These are phyloP conservation scores for Drosophila bipectinata DNA, from an alignment of 1,140 invertebrate species.

Conservation along the genomic window DNA sequence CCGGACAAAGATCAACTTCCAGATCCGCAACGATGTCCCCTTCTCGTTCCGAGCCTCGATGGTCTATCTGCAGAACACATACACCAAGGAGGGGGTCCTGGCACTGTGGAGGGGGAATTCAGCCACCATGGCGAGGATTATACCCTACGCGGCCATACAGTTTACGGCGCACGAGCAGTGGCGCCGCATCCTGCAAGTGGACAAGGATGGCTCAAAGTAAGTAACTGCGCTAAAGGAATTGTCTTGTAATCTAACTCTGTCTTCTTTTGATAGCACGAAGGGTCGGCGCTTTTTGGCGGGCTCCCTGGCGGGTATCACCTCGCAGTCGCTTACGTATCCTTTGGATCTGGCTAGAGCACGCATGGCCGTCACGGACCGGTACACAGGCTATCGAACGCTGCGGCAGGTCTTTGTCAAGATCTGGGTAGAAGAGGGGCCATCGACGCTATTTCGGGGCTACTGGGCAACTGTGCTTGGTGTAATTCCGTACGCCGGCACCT, in stretches of 20 bases:
- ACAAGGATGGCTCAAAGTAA: slow-evolving; percentile 86
- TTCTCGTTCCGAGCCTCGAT: slow-evolving; percentile 93
- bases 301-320: slow-evolving; percentile 96
- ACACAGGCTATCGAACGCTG: slow-evolving; percentile 85
- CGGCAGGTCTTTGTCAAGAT: slow-evolving; percentile 93
- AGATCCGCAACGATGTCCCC: slow-evolving; percentile 89
- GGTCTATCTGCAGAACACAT: slow-evolving; percentile 90
- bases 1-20: slow-evolving; percentile 99
- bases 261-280: slow-evolving; percentile 60
- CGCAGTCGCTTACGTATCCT: slow-evolving; percentile 97
- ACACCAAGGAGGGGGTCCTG: slow-evolving; percentile 90
- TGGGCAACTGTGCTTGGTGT: slow-evolving; percentile 96
- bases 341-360: slow-evolving; percentile 98
- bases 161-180: slow-evolving; percentile 99
- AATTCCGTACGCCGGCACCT: slow-evolving; percentile 98
- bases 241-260: no score
- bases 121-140: slow-evolving; percentile 97
- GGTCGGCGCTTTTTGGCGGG: slow-evolving; percentile 92
- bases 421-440: slow-evolving; percentile 91
- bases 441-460: slow-evolving; percentile 94
- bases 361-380: slow-evolving; percentile 96
- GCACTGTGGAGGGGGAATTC: slow-evolving; percentile 98
- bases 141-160: slow-evolving; percentile 98
- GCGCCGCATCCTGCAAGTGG: slow-evolving; percentile 91
- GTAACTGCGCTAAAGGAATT: slow-evolving; percentile 37